Conservation (phyloP, 2,797 vertebrate species). For the Melanogrammus aeglefinus region DNA sequence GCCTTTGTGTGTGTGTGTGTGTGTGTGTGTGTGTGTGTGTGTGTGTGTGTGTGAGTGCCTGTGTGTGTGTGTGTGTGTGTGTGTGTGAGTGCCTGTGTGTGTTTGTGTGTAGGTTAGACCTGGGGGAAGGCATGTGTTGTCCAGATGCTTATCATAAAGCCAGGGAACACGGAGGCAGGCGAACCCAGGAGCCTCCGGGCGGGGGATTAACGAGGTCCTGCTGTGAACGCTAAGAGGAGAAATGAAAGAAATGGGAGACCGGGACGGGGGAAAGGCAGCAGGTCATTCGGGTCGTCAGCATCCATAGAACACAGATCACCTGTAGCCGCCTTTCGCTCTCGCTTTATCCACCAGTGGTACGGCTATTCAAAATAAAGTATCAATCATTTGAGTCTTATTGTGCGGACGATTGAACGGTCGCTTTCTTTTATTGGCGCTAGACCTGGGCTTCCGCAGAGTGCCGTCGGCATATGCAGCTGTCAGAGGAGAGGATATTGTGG, state of each 20-base stretch:
- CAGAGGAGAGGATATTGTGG: background rate
- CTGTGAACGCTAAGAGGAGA: slow-evolving; percentile 52
- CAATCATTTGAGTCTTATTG: no score
- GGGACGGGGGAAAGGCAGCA: background rate
- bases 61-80: slow-evolving; percentile 1
- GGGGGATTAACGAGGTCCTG: slow-evolving; percentile 47
- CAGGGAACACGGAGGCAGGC: slow-evolving; percentile 30
- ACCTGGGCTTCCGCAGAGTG: background rate
- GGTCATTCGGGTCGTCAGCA: background rate
- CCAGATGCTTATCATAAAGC: slow-evolving; percentile 70
- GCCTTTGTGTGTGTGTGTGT: background rate
- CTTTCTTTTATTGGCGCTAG: background rate
- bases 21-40: no score
- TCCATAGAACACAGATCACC: background rate
- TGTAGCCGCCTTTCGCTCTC: no score
- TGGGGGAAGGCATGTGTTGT: slow-evolving; percentile 61
- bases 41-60: no score
- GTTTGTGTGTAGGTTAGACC: slow-evolving; percentile 50
- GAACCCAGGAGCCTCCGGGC: slow-evolving; percentile 51
- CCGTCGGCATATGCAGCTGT: background rate
- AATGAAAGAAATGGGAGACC: slow-evolving; percentile 11
- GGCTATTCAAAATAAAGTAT: no score
- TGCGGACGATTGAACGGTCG: no score
- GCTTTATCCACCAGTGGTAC: background rate
- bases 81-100: no score